Conservation (phyloP, 1,140 invertebrate species). For the Drosophila nebulosa region DNA sequence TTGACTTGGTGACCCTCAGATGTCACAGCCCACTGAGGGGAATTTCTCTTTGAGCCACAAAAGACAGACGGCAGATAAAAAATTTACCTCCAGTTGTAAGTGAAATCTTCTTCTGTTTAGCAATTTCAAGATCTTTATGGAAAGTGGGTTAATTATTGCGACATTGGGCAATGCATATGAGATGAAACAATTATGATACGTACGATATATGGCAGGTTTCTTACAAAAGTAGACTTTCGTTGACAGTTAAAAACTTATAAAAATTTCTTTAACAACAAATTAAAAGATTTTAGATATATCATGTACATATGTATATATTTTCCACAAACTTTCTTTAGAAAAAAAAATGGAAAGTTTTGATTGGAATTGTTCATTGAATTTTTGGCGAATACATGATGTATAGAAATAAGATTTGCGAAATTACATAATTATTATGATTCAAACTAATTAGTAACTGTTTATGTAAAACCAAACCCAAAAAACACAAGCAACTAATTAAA, state of each 20-base stretch:
- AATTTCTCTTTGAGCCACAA: slow-evolving; percentile 48
- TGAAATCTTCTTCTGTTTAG: slow-evolving; percentile 57
- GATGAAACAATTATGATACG: slow-evolving; percentile 21
- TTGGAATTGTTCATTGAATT: background rate
- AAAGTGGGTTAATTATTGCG: slow-evolving; percentile 68
- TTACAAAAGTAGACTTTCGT: slow-evolving; percentile 48
- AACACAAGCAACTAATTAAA: slow-evolving; percentile 48
- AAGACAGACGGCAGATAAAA: slow-evolving; percentile 25
- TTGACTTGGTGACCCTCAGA: slow-evolving; percentile 47
- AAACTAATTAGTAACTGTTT: slow-evolving; percentile 47
- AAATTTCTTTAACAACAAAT: slow-evolving; percentile 42
- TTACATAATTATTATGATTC: slow-evolving; percentile 11
- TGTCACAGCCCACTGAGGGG: slow-evolving; percentile 15
- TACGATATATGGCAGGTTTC: background rate
- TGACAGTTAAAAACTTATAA: slow-evolving; percentile 36
- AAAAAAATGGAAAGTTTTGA: slow-evolving; percentile 43
- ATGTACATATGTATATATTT: slow-evolving; percentile 20
- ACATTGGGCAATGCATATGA: slow-evolving; percentile 61
- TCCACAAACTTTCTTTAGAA: slow-evolving; percentile 21
- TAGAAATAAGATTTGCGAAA: background rate
- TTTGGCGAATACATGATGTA: background rate
- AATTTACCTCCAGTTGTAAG: slow-evolving; percentile 25
- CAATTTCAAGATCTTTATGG: slow-evolving; percentile 59
- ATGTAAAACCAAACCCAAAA: slow-evolving; percentile 22
- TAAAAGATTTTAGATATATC: slow-evolving; percentile 33